Conservation (phyloP, 2,113 vertebrate genomes). For the Festucalex cinctus region DNA sequence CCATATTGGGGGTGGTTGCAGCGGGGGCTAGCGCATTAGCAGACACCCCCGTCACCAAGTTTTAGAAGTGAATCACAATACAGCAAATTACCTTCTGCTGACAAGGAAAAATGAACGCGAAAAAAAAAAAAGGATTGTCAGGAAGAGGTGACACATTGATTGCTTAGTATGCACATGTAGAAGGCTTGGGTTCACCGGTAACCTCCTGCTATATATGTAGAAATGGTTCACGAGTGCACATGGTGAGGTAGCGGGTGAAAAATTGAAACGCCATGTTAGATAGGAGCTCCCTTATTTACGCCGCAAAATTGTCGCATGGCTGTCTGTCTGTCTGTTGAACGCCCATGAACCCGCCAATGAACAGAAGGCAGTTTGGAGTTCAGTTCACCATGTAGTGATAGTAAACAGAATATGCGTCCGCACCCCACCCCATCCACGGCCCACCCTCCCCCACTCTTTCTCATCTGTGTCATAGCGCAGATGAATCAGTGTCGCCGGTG, state of each 20-base stretch:
- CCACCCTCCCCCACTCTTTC: conserved; percentile 37
- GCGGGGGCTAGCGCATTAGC: conserved; percentile 59
- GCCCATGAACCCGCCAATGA: conserved; percentile 10
- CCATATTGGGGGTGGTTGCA: not conserved
- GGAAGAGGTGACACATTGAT: conserved; percentile 79
- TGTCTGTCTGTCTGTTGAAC: conserved; percentile 6
- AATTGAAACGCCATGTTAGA: conserved; percentile 77
- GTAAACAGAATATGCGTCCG: not conserved
- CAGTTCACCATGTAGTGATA: not conserved
- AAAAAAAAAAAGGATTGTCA: conserved; percentile 73
- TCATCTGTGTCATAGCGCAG: conserved; percentile 75
- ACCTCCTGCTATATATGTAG: conserved; percentile 76
- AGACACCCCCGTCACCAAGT: conserved; percentile 73
- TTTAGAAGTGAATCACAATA: conserved; percentile 80
- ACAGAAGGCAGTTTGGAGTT: conserved; percentile 4
- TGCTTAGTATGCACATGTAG: conserved; percentile 78
- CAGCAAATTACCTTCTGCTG: conserved; percentile 81
- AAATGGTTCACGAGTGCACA: conserved; percentile 64
- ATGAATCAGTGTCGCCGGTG: conserved; percentile 81
- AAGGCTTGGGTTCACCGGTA: conserved; percentile 65
- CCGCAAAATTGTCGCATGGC: conserved; percentile 23
- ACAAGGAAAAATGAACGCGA: conserved; percentile 78
- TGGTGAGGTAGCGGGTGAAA: conserved; percentile 60
- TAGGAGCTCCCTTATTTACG: conserved; percentile 59
- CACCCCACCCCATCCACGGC: not conserved